Base-by-base conservation (phyloP, 2,888 invertebrate genomes). In the Orchestes rusci region DNA sequence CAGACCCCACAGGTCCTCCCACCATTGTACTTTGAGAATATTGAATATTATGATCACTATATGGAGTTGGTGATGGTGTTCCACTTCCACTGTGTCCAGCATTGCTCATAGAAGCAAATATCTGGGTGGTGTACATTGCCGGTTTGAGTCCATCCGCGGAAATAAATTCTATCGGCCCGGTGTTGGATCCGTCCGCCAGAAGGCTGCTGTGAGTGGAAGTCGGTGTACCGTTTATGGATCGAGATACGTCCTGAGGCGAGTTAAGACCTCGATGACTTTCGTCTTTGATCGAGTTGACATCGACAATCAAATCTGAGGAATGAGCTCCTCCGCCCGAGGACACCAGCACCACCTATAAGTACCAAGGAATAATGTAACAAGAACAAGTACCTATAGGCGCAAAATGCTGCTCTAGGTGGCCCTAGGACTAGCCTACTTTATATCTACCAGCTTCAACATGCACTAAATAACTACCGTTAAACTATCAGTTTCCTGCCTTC, bases 41-140 rank as follows among this genome's bases (percentile, higher is more conserved):
- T 50, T 61, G 61, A 34, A 56, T 53, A 20, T 53, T 50, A 38
- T 58, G 52, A 62, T 62, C 59, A 19, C 45, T 49, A 59, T 73
- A 73, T 30, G 80, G 78, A 53, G 76, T 79, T 31, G 80, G 80
- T 54, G 80, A 80, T 48, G 80, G 79, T 40, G 80, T 77, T 59
- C 79, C 80, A 52, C 68, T 69, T 39, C 67, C 68, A 50, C 68
- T 65, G 39, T 64, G 64, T 12, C 49, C 41, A 29, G 61, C 59
- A 48, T 60, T 64, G 57, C 58, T 63, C 70, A 78, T 77, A 56
- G 79, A 74, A 66, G 79, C 75, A 67, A 80, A 81, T 71, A 81
- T 80, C 69, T 80, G 80, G 58, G 79, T 76, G 53, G 77, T 76
- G 66, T 80, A 80, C 78, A 79, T 79, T 52, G 77, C 73, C 53